Conservation (phyloP, 2,888 invertebrate species). For the Frankliniella fusca region DNA sequence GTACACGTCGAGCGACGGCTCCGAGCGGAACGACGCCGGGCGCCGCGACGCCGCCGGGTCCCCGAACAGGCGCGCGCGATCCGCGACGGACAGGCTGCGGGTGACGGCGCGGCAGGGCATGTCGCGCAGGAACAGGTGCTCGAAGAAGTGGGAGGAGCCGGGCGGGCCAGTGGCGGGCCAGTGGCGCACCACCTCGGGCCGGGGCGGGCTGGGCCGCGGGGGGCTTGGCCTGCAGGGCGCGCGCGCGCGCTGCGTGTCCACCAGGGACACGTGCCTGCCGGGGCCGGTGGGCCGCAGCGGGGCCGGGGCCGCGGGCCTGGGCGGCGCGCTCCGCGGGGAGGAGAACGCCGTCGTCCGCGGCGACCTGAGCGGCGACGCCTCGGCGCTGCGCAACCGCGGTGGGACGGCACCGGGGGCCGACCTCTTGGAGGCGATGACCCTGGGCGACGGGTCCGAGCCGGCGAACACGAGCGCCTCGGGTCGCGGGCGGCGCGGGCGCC, state of each 20-base stretch:
- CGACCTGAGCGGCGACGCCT: background rate
- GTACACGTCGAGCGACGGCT: conserved; percentile 59
- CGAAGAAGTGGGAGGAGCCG: conserved; percentile 10
- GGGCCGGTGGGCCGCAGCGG: background rate
- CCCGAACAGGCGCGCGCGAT: background rate
- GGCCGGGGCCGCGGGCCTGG: background rate
- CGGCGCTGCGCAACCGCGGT: background rate
- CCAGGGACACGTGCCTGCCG: background rate
- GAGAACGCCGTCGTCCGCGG: background rate
- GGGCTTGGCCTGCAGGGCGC: background rate
- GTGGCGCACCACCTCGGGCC: background rate
- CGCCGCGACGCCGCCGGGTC: background rate
- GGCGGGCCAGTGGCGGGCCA: background rate
- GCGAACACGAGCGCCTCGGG: background rate
- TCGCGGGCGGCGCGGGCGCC: background rate
- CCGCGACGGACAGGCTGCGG: background rate
- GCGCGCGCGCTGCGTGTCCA: background rate
- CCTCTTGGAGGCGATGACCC: background rate
- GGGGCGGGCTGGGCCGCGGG: background rate
- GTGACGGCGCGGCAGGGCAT: background rate
- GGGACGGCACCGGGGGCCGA: background rate
- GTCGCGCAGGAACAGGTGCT: background rate
- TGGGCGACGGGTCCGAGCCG: background rate
- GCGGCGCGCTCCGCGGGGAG: background rate
- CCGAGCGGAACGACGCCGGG: conserved; percentile 54